These are phyloP conservation scores for Ophion ellenae DNA, from an alignment of 2,888 invertebrate species.

Conservation along the genomic window DNA sequence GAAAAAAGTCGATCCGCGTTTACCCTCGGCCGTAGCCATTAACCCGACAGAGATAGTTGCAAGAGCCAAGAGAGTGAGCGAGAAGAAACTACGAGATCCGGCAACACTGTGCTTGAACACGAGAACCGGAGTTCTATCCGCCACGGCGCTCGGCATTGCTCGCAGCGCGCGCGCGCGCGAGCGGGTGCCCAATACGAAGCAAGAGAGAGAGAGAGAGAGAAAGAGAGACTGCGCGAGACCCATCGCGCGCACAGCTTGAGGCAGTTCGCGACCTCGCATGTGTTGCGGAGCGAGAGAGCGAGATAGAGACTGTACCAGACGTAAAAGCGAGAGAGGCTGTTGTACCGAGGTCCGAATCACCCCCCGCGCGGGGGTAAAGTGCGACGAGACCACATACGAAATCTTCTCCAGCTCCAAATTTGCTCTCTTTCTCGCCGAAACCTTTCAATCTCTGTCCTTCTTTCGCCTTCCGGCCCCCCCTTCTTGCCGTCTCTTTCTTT, in stretches of 20 bases:
- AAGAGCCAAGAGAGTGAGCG: not conserved
- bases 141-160: conserved; percentile 34
- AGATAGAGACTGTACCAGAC: conserved; percentile 68
- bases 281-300: conserved; percentile 66
- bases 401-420: not conserved
- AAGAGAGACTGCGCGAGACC: conserved; percentile 33
- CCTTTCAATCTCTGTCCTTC: not conserved
- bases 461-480: not conserved
- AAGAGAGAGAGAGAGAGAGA: not conserved
- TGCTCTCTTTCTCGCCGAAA: too few species aligned
- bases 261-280: conserved; percentile 73
- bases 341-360: not conserved
- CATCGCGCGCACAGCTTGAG: conserved; percentile 62
- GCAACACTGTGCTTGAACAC: conserved; percentile 55
- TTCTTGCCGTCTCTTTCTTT: not conserved
- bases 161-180: conserved; percentile 22
- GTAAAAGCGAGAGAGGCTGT: conserved; percentile 67
- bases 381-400: not conserved
- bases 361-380: not conserved
- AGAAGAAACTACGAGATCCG: conserved; percentile 30
- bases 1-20: not conserved
- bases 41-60: conserved; percentile 15
- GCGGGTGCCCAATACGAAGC: not conserved
- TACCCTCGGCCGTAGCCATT: conserved; percentile 12
- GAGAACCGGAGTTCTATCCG: conserved; percentile 50